Percentiles rank a stretch among this genome's conserved stretches.
phyloP scores from a whole-genome alignment of 2,113 vertebrate genomes.

The Motacilla tschutschensis region DNA sequence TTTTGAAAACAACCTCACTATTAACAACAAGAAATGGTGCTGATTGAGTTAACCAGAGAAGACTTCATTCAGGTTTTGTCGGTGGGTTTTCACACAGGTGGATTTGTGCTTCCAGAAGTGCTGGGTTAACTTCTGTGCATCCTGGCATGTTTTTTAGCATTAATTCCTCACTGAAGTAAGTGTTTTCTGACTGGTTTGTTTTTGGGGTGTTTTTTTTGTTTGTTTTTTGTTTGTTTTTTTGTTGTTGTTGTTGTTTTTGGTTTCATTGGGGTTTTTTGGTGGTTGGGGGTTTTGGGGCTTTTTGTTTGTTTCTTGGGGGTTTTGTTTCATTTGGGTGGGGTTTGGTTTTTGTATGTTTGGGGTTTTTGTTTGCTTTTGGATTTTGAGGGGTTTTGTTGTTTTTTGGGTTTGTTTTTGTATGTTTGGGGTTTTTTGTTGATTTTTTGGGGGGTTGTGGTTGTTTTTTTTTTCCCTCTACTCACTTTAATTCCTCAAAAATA shows the following conservation, averaged over 20 bases:
- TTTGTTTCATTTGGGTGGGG: background rate
- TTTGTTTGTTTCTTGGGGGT: background rate
- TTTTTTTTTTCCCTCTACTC: background rate
- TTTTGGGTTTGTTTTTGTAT: background rate
- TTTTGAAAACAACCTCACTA: background rate
- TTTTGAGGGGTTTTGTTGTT: background rate
- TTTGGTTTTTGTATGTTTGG: background rate
- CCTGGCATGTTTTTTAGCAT: background rate
- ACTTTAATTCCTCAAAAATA: background rate
- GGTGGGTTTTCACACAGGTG: background rate
- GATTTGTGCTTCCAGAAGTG: background rate
- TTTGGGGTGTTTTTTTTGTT: background rate
- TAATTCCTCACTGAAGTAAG: background rate
- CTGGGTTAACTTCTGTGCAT: background rate
- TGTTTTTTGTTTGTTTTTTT: background rate
- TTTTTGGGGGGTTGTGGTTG: background rate
- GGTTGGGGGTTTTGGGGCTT: background rate
- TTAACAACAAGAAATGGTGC: background rate
- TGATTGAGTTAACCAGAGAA: background rate
- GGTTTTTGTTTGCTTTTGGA: background rate
- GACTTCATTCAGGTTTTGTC: background rate
- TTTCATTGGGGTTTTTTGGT: background rate
- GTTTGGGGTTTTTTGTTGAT: background rate
- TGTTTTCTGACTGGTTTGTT: background rate
- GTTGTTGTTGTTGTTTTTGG: no score